Evolutionary conservation across 1,140 invertebrate species (phyloP).

Genomic region (Elysia chlorotica): DNA sequence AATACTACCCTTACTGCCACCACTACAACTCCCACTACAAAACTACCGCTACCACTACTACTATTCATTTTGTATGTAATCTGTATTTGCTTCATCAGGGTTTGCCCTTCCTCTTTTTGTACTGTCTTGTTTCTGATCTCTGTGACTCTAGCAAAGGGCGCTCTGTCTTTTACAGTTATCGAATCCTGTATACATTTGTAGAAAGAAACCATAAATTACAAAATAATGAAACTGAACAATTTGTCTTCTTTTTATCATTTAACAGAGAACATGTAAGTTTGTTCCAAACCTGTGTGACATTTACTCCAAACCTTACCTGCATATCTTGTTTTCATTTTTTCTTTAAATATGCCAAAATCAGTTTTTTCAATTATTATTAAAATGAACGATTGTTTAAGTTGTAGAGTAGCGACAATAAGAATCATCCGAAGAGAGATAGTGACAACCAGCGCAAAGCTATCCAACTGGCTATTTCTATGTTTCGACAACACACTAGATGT

Average conservation of each 20-base stretch:
- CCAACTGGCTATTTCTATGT: too few relatives aligned
- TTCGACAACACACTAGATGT: too few relatives aligned
- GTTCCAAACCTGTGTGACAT: neutral
- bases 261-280: too few relatives aligned
- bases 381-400: too few relatives aligned
- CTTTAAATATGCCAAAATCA: neutral
- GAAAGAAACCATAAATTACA: neutral
- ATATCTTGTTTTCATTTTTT: neutral
- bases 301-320: neutral
- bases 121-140: neutral
- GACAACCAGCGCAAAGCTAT: too few relatives aligned
- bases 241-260: neutral
- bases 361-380: neutral
- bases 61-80: neutral
- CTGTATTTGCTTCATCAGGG: neutral
- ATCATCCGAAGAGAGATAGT: too few relatives aligned
- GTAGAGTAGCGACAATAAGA: too few relatives aligned
- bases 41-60: neutral
- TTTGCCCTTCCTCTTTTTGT: neutral
- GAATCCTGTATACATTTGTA: neutral
- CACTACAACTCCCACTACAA: neutral
- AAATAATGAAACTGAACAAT: neutral
- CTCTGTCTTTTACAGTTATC: neutral
- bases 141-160: neutral
- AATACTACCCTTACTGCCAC: too few relatives aligned